Conservation (phyloP, 64 coral and sea anemone species). For the Pachyseris speciosa region DNA sequence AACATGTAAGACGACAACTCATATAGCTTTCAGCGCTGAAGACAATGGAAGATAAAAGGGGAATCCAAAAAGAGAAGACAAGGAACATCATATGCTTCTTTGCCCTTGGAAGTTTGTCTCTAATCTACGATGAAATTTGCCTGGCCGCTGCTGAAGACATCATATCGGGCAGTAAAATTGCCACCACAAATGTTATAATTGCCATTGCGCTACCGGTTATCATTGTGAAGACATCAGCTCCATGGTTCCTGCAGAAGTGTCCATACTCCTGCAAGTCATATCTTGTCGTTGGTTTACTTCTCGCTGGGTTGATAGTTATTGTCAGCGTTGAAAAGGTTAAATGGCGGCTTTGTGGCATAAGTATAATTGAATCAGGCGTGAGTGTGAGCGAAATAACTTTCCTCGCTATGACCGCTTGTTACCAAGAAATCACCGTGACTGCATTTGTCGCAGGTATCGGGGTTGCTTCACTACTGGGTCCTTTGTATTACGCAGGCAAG, state of each 20-base stretch:
- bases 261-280: slow-evolving; percentile 41
- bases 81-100: slow-evolving; percentile 63
- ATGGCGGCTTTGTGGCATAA: slow-evolving; percentile 46
- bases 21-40: background rate
- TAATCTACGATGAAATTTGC: slow-evolving; percentile 66
- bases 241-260: slow-evolving; percentile 73
- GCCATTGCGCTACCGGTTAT: slow-evolving; percentile 72
- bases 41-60: background rate
- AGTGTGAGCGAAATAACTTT: slow-evolving; percentile 69
- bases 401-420: slow-evolving; percentile 62
- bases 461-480: slow-evolving; percentile 59
- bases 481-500: slow-evolving; percentile 76
- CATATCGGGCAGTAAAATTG: slow-evolving; percentile 56
- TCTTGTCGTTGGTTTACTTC: slow-evolving; percentile 29
- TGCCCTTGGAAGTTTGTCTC: slow-evolving; percentile 43
- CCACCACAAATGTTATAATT: slow-evolving; percentile 64
- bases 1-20: too few relatives aligned
- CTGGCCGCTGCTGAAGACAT: slow-evolving; percentile 64
- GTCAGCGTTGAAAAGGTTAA: slow-evolving; percentile 45
- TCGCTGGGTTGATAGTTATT: slow-evolving; percentile 42
- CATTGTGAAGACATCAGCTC: slow-evolving; percentile 32
- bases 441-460: slow-evolving; percentile 76
- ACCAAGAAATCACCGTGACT: slow-evolving; percentile 56
- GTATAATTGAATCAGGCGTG: slow-evolving; percentile 55
- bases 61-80: background rate